Percentiles rank a stretch among this genome's conserved stretches.
Conservation (phyloP, 2,113 vertebrate species). For the Pollachius pollachius region DNA sequence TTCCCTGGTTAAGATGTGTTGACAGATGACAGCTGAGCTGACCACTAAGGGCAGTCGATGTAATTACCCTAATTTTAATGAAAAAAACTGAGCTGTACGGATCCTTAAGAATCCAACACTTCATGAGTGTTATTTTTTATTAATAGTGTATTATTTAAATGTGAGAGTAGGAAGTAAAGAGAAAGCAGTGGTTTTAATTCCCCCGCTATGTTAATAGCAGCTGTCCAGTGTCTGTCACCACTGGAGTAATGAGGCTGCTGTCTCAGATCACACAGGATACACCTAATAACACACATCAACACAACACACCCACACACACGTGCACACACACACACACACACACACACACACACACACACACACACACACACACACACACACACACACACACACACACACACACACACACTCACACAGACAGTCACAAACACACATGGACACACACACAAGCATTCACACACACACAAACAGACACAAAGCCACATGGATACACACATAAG, state of each 20-base stretch:
- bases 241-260: constrained; percentile 63
- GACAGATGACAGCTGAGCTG: too few species aligned
- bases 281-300: constrained; percentile 68
- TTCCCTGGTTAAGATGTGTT: too few species aligned
- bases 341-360: constrained; percentile 6
- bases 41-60: too few species aligned
- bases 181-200: constrained; percentile 38
- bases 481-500: not conserved
- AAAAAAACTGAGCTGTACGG: too few species aligned
- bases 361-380: constrained; percentile 7
- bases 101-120: too few species aligned
- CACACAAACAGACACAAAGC: not conserved
- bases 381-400: not conserved
- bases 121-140: too few species aligned
- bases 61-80: too few species aligned
- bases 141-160: not conserved
- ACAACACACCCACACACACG: constrained; percentile 15
- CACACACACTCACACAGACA: not conserved
- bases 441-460: constrained; percentile 3
- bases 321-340: constrained; percentile 12
- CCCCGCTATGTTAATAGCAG: constrained; percentile 62
- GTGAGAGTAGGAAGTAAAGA: not conserved
- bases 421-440: not conserved
- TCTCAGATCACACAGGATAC: constrained; percentile 66
- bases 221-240: constrained; percentile 67